These are phyloP conservation scores for Odontomyia ornata DNA, from an alignment of 2,888 invertebrate genomes.

Conservation along the genomic window DNA sequence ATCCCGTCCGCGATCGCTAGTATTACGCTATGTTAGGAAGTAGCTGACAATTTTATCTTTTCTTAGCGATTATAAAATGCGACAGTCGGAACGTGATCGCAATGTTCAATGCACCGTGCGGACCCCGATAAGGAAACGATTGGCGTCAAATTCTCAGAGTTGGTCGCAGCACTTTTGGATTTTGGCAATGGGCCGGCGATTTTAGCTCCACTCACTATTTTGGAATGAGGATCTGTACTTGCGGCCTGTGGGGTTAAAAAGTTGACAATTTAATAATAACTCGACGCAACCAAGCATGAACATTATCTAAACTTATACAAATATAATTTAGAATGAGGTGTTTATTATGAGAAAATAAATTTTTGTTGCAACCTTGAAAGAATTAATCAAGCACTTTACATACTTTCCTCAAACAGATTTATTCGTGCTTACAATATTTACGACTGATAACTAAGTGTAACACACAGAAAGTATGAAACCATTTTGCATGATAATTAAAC, in stretches of 20 bases:
- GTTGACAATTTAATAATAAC: too few species aligned
- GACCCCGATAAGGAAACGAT: conserved; percentile 12
- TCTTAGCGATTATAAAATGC: background rate
- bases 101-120: background rate
- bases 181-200: background rate
- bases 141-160: conserved; percentile 2
- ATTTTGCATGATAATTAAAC: background rate
- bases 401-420: background rate
- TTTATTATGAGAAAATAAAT: too few species aligned
- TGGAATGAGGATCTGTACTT: too few species aligned
- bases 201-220: too few species aligned
- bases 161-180: background rate
- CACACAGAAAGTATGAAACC: background rate
- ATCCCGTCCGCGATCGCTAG: background rate
- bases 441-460: background rate
- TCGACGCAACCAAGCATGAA: too few species aligned
- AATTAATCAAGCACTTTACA: background rate
- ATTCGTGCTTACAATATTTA: conserved; percentile 10
- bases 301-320: too few species aligned
- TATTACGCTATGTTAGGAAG: conserved; percentile 15
- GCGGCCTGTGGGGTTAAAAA: too few species aligned
- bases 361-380: too few species aligned
- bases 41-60: conserved; percentile 1
- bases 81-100: conserved; percentile 12
- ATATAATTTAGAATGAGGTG: too few species aligned